These are phyloP conservation scores for Rhaphigaster nebulosa DNA, from an alignment of 2,888 invertebrate genomes.

Conservation along the genomic window DNA sequence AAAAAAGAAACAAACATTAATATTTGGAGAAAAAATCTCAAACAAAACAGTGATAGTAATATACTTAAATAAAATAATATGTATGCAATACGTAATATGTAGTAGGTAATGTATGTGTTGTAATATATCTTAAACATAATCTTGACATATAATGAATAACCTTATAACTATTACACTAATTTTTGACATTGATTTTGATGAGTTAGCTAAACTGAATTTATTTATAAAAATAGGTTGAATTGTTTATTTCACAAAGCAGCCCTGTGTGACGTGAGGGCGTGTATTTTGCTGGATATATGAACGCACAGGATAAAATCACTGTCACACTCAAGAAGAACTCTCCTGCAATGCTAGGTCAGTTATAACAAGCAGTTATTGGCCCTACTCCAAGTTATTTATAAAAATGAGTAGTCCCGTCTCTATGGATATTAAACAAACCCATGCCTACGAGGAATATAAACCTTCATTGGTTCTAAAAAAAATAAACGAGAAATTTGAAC, in stretches of 20 bases:
- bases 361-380: neutral
- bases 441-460: neutral
- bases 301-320: neutral
- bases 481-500: too few species aligned
- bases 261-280: too few species aligned
- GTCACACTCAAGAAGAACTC: neutral
- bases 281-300: neutral
- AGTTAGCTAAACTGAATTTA: too few species aligned
- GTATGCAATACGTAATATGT: too few species aligned
- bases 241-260: too few species aligned
- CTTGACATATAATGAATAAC: too few species aligned
- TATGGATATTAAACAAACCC: neutral
- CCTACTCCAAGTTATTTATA: neutral
- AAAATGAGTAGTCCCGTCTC: neutral
- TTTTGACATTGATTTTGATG: too few species aligned
- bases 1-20: neutral
- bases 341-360: conserved; percentile 6
- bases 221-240: too few species aligned
- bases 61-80: neutral
- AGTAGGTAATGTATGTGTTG: too few species aligned
- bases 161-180: too few species aligned
- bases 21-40: neutral
- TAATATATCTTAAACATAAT: too few species aligned
- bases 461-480: neutral
- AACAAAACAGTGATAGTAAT: too few species aligned